A percentile compares a stretch with the other conserved stretches of the same genome.
phyloP scores from a whole-genome alignment of 1,140 invertebrate genomes.

The Dreissena rostriformis region DNA sequence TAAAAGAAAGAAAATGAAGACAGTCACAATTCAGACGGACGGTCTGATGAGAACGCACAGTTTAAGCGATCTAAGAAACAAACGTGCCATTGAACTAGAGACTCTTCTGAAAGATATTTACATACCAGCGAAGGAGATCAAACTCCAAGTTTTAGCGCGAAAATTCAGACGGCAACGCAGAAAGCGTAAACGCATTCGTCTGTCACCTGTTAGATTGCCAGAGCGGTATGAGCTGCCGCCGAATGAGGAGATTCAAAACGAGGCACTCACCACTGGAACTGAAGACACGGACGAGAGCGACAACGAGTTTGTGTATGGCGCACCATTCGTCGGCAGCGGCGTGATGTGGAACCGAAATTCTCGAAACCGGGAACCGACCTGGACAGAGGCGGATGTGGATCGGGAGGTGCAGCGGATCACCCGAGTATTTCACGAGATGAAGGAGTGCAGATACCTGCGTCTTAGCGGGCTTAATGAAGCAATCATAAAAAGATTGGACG shows the following conservation, averaged over 20 bases:
- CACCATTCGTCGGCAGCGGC: conserved; percentile 45
- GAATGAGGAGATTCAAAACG: not conserved
- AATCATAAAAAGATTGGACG: conserved; percentile 26
- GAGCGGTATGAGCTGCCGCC: not conserved
- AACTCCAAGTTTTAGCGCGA: conserved; percentile 34
- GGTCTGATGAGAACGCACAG: conserved; percentile 31
- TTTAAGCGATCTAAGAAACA: conserved; percentile 20
- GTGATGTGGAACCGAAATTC: conserved; percentile 50
- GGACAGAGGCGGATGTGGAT: conserved; percentile 50
- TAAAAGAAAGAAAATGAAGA: conserved; percentile 31
- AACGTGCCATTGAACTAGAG: conserved; percentile 22
- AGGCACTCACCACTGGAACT: not conserved
- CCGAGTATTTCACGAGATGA: conserved; percentile 46
- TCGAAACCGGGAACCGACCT: conserved; percentile 19
- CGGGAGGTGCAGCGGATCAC: conserved; percentile 37
- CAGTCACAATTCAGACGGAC: conserved; percentile 16
- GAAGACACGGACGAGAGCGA: conserved; percentile 31
- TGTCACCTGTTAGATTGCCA: conserved; percentile 28
- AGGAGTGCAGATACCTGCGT: conserved; percentile 43
- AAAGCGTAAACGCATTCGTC: conserved; percentile 24
- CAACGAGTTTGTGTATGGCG: conserved; percentile 48
- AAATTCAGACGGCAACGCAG: conserved; percentile 40
- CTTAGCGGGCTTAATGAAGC: conserved; percentile 45
- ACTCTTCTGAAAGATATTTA: conserved; percentile 40
- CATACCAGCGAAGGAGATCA: conserved; percentile 56